Conservation (phyloP, 2,113 vertebrate species). For the Zosterops pallidus region DNA sequence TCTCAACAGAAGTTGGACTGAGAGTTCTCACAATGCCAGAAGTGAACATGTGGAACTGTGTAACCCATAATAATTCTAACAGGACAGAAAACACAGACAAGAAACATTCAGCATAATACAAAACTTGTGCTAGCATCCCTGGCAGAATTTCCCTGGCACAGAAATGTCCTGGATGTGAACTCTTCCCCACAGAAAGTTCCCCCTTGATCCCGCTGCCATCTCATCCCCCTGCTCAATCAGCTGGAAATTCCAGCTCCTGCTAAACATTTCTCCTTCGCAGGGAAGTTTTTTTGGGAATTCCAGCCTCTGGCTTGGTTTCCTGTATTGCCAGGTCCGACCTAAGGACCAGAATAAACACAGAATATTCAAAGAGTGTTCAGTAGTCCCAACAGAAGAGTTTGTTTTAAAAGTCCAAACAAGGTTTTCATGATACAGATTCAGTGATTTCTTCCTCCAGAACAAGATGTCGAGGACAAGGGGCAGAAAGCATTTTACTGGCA, state of each 20-base stretch:
- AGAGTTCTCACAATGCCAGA: neutral
- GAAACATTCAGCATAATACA: rapidly evolving
- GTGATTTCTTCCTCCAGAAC: neutral
- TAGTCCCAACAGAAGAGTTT: neutral
- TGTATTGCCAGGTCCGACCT: neutral
- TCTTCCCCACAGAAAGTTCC: rapidly evolving
- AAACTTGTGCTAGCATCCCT: neutral
- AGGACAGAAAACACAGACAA: neutral
- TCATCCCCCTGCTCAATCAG: neutral
- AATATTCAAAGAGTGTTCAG: neutral
- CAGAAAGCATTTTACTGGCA: neutral
- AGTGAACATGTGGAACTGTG: neutral
- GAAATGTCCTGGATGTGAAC: neutral
- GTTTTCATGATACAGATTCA: neutral
- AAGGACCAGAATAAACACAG: neutral
- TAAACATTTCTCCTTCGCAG: neutral
- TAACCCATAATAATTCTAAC: neutral
- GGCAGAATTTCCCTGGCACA: neutral
- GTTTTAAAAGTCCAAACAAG: neutral
- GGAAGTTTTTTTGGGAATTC: neutral
- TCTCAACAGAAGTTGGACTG: rapidly evolving
- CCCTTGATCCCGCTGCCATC: neutral
- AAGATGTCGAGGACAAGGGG: neutral
- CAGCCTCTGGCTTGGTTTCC: neutral
- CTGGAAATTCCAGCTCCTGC: neutral